phyloP scores from a whole-genome alignment of 1,140 invertebrate species.

The Drosophila setifemur region DNA sequence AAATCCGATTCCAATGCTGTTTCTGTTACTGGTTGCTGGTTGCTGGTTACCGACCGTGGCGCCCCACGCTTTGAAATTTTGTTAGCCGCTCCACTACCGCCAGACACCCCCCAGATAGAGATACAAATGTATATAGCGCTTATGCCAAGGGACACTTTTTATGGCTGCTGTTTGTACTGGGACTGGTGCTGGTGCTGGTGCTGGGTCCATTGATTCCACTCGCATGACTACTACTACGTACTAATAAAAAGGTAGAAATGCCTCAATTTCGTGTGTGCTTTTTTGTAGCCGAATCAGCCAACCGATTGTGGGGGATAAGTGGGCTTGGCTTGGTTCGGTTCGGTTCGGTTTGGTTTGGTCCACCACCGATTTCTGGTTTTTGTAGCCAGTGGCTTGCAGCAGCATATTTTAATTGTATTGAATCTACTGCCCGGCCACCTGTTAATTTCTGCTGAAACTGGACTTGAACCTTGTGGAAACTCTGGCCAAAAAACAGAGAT shows the following conservation, averaged over 20 bases:
- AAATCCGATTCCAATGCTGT: not conserved
- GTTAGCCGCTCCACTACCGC: too few species aligned
- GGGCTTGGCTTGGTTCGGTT: conserved; percentile 9
- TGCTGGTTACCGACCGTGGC: conserved; percentile 16
- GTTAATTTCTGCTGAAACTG: too few species aligned
- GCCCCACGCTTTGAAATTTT: not conserved
- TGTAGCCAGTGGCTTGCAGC: not conserved
- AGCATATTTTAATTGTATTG: too few species aligned
- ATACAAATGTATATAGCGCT: not conserved
- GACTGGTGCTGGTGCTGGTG: too few species aligned
- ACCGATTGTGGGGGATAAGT: conserved; percentile 35
- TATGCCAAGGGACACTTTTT: conserved; percentile 42
- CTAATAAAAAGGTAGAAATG: conserved; percentile 57
- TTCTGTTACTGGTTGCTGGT: too few species aligned
- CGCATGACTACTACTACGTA: conserved; percentile 26
- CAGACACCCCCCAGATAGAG: not conserved
- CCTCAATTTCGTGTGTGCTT: conserved; percentile 42
- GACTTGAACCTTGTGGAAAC: too few species aligned
- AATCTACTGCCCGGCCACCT: too few species aligned
- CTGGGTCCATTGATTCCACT: conserved; percentile 55
- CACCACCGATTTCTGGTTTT: conserved; percentile 3
- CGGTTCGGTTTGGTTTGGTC: not conserved
- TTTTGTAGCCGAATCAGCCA: conserved; percentile 37
- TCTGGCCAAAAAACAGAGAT: conserved; percentile 5
- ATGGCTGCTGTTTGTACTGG: conserved; percentile 47